These are phyloP conservation scores for Neoseiulus cucumeris DNA, from an alignment of 1,140 invertebrate species.

Conservation along the genomic window DNA sequence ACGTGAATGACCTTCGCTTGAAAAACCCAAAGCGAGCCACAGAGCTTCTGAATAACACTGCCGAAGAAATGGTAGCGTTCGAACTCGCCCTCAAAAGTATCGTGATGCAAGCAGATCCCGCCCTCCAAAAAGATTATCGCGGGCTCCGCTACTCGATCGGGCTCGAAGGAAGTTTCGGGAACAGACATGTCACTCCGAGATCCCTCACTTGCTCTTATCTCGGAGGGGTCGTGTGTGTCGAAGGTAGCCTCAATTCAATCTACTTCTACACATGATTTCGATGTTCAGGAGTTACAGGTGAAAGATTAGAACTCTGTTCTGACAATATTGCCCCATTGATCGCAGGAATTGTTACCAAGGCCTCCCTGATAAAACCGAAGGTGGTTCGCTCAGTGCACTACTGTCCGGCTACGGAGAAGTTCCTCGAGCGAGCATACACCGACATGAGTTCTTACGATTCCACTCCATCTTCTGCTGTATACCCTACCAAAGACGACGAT, in stretches of 20 bases:
- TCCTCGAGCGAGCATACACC: slow-evolving; percentile 75
- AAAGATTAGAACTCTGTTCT: too few species aligned
- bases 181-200: slow-evolving; percentile 86
- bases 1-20: slow-evolving; percentile 81
- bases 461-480: slow-evolving; percentile 60
- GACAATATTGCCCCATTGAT: too few species aligned
- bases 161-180: slow-evolving; percentile 91
- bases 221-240: slow-evolving; percentile 84
- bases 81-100: slow-evolving; percentile 80
- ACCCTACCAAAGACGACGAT: slow-evolving; percentile 97
- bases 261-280: too few species aligned
- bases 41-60: slow-evolving; percentile 56
- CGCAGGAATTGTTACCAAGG: slow-evolving; percentile 22
- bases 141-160: slow-evolving; percentile 54
- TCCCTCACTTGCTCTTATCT: slow-evolving; percentile 64
- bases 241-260: slow-evolving; percentile 98
- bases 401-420: slow-evolving; percentile 77
- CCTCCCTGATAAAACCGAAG: slow-evolving; percentile 77
- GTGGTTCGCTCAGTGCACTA: slow-evolving; percentile 91
- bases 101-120: slow-evolving; percentile 54
- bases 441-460: slow-evolving; percentile 89
- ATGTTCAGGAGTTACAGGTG: too few species aligned
- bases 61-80: slow-evolving; percentile 81
- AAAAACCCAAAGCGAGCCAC: slow-evolving; percentile 55
- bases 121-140: slow-evolving; percentile 62